phyloP scores from a whole-genome alignment of 2,113 vertebrate genomes.

The Cryptotis parvus region DNA sequence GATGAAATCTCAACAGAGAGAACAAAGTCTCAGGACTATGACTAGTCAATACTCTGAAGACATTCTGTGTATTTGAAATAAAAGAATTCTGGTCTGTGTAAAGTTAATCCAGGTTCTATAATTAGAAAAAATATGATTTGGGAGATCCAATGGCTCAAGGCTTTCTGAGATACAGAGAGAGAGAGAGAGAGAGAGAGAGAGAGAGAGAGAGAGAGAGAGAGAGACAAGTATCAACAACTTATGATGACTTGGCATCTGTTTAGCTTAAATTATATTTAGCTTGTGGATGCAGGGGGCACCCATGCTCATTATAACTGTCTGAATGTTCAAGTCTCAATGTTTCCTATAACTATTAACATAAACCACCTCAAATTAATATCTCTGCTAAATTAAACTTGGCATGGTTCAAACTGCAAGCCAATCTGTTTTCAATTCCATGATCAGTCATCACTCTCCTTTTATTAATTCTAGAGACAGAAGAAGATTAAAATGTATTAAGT shows the following conservation, averaged over 20 bases:
- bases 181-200: too few relatives aligned
- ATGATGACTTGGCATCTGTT: slow-evolving; percentile 39
- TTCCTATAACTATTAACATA: slow-evolving; percentile 63
- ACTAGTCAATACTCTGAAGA: neutral
- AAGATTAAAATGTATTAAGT: slow-evolving; percentile 81
- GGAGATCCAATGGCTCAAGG: neutral
- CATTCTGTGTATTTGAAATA: slow-evolving; percentile 51
- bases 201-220: too few relatives aligned
- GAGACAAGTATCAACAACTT: slow-evolving; percentile 31
- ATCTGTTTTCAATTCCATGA: slow-evolving; percentile 75
- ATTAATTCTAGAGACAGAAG: slow-evolving; percentile 77
- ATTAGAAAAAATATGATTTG: slow-evolving; percentile 70
- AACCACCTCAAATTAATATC: slow-evolving; percentile 78
- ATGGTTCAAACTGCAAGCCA: slow-evolving; percentile 68
- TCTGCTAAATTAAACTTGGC: slow-evolving; percentile 80
- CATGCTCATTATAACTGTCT: neutral
- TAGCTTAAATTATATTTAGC: neutral
- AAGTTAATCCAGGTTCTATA: slow-evolving; percentile 66
- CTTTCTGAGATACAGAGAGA: neutral
- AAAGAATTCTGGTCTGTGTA: slow-evolving; percentile 47
- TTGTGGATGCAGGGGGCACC: neutral
- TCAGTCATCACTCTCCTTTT: slow-evolving; percentile 72
- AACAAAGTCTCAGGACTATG: neutral
- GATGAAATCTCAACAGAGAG: neutral
- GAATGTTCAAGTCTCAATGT: slow-evolving; percentile 14